These are phyloP conservation scores for Mellivora capensis DNA, from an alignment of 2,113 vertebrate genomes.

Conservation along the genomic window DNA sequence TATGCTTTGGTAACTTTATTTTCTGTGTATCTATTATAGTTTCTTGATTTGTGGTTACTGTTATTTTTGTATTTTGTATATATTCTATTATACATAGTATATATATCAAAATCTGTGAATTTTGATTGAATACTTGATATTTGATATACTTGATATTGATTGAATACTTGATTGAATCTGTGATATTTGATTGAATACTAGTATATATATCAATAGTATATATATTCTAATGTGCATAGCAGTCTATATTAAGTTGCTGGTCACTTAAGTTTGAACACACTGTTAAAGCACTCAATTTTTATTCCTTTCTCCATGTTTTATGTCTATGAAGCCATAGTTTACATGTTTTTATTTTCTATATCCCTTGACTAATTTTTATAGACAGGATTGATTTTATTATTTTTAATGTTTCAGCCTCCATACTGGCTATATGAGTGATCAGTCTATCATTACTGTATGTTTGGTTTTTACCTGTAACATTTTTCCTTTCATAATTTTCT, in stretches of 20 bases:
- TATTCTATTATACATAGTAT: too few relatives aligned
- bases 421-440: neutral
- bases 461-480: neutral
- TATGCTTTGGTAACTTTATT: neutral
- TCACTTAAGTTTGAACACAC: neutral
- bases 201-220: too few relatives aligned
- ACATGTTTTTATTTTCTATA: neutral
- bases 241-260: neutral
- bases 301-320: neutral
- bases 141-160: too few relatives aligned
- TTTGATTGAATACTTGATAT: too few relatives aligned
- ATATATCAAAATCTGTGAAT: too few relatives aligned
- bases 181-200: too few relatives aligned
- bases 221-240: too few relatives aligned
- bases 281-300: neutral
- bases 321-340: neutral
- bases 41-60: neutral
- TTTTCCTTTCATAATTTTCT: neutral
- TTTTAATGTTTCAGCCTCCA: neutral
- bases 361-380: neutral
- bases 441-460: neutral
- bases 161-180: too few relatives aligned
- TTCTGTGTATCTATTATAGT: neutral
- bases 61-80: neutral
- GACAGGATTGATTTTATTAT: neutral